These are phyloP conservation scores for Actenoides hombroni DNA, from an alignment of 2,113 vertebrate genomes.

Conservation along the genomic window DNA sequence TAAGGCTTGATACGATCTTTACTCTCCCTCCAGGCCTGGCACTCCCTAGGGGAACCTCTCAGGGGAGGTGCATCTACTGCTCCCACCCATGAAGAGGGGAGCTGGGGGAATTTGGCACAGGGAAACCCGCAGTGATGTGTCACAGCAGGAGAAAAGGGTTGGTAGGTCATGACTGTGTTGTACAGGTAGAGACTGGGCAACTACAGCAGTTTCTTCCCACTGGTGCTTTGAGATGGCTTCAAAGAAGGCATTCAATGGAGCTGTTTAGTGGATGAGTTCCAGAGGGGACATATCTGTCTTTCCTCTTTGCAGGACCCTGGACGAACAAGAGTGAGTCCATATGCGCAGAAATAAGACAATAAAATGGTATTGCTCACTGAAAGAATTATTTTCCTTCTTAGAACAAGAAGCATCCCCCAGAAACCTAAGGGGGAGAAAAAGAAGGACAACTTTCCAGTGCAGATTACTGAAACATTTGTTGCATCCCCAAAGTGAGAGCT, in stretches of 20 bases:
- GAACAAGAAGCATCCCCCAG: not conserved
- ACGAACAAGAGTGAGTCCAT: not conserved
- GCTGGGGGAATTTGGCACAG: not conserved
- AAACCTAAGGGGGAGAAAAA: not conserved
- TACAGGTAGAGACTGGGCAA: not conserved
- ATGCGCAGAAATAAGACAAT: not conserved
- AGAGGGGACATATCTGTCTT: not conserved
- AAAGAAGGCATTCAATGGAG: not conserved
- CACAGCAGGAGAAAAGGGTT: not conserved
- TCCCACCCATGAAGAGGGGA: not conserved
- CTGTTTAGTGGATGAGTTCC: not conserved
- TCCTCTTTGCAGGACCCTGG: not conserved
- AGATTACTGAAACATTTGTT: conserved; percentile 45
- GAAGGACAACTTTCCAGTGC: not conserved
- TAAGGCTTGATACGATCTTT: not conserved
- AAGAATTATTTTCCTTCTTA: not conserved
- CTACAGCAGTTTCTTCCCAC: not conserved
- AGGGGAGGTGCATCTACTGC: not conserved
- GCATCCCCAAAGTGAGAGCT: conserved; percentile 24
- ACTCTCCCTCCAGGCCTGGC: not conserved
- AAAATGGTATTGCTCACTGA: not conserved
- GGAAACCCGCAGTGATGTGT: not conserved
- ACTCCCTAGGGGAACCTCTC: not conserved
- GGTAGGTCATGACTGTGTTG: not conserved
- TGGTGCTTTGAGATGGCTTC: not conserved